Evolutionary conservation across 1,140 invertebrate genomes (phyloP).

Genomic region (Tribolium madens): DNA sequence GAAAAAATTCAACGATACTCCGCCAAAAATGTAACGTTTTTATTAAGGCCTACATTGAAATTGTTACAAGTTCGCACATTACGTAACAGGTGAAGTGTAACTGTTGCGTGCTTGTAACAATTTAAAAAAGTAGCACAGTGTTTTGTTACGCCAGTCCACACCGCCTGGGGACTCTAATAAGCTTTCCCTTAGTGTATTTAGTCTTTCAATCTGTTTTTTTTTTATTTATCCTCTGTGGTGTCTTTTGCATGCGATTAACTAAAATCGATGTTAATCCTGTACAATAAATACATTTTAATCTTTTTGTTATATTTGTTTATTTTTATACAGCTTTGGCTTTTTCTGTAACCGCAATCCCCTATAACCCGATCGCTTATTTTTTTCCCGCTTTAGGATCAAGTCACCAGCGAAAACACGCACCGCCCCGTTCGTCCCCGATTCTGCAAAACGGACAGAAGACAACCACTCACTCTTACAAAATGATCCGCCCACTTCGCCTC

Average conservation of each 20-base stretch:
- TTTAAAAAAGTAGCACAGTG: not conserved
- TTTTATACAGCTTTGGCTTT: conserved; percentile 5
- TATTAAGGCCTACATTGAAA: not conserved
- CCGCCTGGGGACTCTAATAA: not conserved
- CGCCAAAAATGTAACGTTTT: not conserved
- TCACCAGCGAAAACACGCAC: conserved; percentile 67
- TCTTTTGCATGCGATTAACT: not conserved
- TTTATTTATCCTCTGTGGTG: not conserved
- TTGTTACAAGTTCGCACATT: not conserved
- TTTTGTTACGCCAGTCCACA: not conserved
- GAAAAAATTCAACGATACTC: conserved; percentile 54
- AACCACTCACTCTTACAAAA: conserved; percentile 67
- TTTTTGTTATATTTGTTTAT: conserved; percentile 21
- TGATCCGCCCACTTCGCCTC: conserved; percentile 50
- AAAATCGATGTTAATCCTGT: conserved; percentile 9
- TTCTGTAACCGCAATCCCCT: not conserved
- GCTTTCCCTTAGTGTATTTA: not conserved
- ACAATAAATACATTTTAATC: conserved; percentile 20
- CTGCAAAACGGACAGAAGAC: conserved; percentile 68
- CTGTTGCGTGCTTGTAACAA: not conserved
- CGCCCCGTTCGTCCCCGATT: conserved; percentile 70
- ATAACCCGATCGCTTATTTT: not conserved
- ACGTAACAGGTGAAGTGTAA: not conserved
- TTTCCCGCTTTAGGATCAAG: conserved; percentile 51
- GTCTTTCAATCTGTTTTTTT: not conserved